Base-by-base conservation (phyloP, 1,140 invertebrate species). In the Trinorchestia longiramus region DNA sequence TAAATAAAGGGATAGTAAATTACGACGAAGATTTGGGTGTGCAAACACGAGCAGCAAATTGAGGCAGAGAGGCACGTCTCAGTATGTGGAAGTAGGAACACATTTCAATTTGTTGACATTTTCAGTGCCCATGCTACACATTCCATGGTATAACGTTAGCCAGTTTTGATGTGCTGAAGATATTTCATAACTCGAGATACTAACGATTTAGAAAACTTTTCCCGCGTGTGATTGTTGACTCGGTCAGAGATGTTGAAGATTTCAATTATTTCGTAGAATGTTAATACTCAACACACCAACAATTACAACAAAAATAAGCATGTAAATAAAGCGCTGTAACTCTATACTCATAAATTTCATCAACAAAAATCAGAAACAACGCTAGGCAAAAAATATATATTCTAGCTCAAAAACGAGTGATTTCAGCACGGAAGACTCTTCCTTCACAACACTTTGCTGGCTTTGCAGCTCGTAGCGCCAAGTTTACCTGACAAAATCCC, bases 391-490 rank as follows among this genome's bases (percentile, higher is more conserved):
- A 3, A 77, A 53, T 53, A 36, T 3, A 77, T 23, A 3, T 77
- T 36, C 8, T 3, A 36, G 28, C 11, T 15, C 15, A 77, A 77
- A 77, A 77, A 77, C 15, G 62, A 11, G 62, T 36, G 28, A 77
- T 77, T 77, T 28, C 1, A 77, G 62, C 62, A 77, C 15, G 28
- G 62, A 36, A 94, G 92, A 45, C 92, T 94, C 23, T 92, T 47
- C 36, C 3, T 19, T 3, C 92, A 47, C 92, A 94, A 94, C 92
- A 44, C 92, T 45, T 94, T 19, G 92, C 92, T n/a, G 44, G 40
- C 90, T 94, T 94, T 94, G 92, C 44, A n/a, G 92, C 92, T 47
- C 92, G 44, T 94, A 94, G 47, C 92, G 40, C 92, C 92, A 47
- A 47, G 43, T 94, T 94, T 94, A 94, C 92, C 43, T 94, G 17